phyloP scores from a whole-genome alignment of 2,888 invertebrate genomes.

The Leptinotarsa tumamoca region DNA sequence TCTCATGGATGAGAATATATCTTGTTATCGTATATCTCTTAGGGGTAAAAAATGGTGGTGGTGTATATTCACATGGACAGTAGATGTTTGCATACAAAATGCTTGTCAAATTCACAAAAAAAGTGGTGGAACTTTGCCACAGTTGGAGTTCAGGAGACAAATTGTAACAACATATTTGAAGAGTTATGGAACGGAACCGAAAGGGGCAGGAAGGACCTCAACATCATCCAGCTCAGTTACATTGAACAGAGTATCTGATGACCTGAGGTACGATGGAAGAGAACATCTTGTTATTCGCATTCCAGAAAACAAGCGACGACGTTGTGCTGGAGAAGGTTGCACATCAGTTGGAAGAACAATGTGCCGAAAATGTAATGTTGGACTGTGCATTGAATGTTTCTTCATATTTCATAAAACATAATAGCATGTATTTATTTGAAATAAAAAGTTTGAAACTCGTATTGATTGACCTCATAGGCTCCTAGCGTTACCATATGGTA shows the following conservation, averaged over 20 bases:
- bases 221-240: slow-evolving; percentile 19
- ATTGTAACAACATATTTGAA: slow-evolving; percentile 25
- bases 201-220: slow-evolving; percentile 28
- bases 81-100: background rate
- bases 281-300: slow-evolving; percentile 32
- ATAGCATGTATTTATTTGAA: background rate
- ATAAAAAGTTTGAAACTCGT: background rate
- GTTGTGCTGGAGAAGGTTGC: slow-evolving; percentile 36
- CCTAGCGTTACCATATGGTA: background rate
- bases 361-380: slow-evolving; percentile 25
- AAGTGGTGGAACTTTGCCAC: background rate
- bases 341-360: slow-evolving; percentile 11
- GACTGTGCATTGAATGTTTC: slow-evolving; percentile 20
- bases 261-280: slow-evolving; percentile 37
- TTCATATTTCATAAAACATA: slow-evolving; percentile 20
- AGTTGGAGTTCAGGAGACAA: slow-evolving; percentile 36
- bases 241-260: slow-evolving; percentile 30
- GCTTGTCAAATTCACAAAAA: no score
- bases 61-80: background rate
- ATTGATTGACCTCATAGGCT: slow-evolving; percentile 3
- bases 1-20: slow-evolving; percentile 4
- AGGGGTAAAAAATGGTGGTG: slow-evolving; percentile 9
- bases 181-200: slow-evolving; percentile 13
- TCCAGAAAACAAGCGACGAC: slow-evolving; percentile 35
- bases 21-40: slow-evolving; percentile 1